Percentiles rank a stretch among this genome's conserved stretches.
Evolutionary conservation across 2,797 vertebrate species (phyloP).

Genomic region (Rhodeus uyekii): DNA sequence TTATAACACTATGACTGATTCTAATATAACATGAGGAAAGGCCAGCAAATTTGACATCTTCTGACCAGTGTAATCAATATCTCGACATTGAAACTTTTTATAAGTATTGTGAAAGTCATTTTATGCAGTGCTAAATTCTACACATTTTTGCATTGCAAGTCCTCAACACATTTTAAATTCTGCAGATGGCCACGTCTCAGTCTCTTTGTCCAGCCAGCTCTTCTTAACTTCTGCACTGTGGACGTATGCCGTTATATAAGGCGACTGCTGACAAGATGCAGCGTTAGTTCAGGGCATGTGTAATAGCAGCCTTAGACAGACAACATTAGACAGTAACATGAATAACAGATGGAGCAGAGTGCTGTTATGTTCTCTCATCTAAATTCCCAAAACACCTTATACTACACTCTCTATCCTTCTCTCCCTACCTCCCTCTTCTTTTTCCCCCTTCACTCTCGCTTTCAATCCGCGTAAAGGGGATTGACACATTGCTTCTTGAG

Average conservation of each 20-base stretch:
- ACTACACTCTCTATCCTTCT: background rate
- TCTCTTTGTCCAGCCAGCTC: conserved; percentile 1
- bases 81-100: background rate
- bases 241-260: conserved; percentile 19
- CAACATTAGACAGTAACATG: conserved; percentile 43
- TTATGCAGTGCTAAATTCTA: no score
- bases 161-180: no score
- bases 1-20: background rate
- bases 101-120: background rate
- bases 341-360: conserved; percentile 45
- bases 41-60: background rate
- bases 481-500: conserved; percentile 28
- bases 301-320: conserved; percentile 30
- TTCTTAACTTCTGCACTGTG: conserved; percentile 8
- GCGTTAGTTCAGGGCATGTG: conserved; percentile 21
- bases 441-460: conserved; percentile 10
- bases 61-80: background rate
- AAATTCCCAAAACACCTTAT: conserved; percentile 42
- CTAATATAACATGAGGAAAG: background rate
- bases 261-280: conserved; percentile 6
- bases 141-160: no score
- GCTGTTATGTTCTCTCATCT: conserved; percentile 34
- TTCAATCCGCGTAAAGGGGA: conserved; percentile 22
- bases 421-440: background rate
- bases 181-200: conserved; percentile 16